Percentiles rank a stretch among this genome's conserved stretches.
Evolutionary conservation across 2,888 invertebrate species (phyloP).

Genomic region (Metacarcinus magister): DNA sequence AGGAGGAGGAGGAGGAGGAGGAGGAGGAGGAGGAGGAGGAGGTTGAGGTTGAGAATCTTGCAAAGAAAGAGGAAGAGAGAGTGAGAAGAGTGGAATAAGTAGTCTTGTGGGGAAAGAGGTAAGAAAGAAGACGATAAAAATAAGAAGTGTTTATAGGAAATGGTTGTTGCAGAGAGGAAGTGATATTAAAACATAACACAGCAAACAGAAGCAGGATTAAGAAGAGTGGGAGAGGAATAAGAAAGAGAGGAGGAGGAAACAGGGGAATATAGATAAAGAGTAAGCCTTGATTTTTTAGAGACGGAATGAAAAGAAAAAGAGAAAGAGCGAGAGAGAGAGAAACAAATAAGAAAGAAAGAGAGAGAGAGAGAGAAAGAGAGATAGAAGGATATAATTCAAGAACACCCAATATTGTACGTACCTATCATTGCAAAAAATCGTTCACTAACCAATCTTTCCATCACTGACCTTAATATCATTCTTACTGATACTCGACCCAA

Average conservation of each 20-base stretch:
- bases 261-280: neutral
- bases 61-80: neutral
- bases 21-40: neutral
- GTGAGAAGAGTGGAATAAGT: neutral
- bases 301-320: neutral
- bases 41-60: neutral
- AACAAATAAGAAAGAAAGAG: neutral
- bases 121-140: neutral
- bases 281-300: neutral
- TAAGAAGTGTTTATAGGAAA: neutral
- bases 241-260: neutral
- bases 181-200: neutral
- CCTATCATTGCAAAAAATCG: no score
- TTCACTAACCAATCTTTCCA: no score
- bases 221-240: neutral
- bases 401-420: no score
- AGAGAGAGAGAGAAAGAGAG: neutral
- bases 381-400: neutral
- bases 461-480: neutral
- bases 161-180: neutral
- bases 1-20: neutral
- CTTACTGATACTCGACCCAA: neutral
- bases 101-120: neutral
- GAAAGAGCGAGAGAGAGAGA: conserved; percentile 22
- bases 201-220: neutral